A percentile compares a stretch with the other conserved stretches of the same genome.
phyloP scores from a whole-genome alignment of 2,113 vertebrate species.

The Pithys albifrons region DNA sequence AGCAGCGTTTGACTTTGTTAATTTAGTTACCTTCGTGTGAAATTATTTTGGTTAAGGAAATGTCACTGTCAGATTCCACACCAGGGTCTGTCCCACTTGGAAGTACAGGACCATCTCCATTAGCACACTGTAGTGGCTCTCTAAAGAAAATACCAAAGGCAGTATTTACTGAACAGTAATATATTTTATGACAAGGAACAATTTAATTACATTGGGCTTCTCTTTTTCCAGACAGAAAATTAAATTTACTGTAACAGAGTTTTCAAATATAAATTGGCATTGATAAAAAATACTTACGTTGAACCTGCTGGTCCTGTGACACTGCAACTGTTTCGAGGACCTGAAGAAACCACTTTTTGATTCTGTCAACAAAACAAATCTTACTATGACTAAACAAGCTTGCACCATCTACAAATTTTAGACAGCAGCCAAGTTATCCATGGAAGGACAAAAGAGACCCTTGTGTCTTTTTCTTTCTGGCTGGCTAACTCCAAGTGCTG shows the following conservation, averaged over 20 bases:
- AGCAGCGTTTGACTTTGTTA: not conserved
- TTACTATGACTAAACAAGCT: not conserved
- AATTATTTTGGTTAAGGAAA: not conserved
- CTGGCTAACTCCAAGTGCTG: not conserved
- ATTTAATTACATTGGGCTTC: not conserved
- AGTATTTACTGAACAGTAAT: not conserved
- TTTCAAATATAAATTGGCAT: not conserved
- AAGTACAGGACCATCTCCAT: not conserved
- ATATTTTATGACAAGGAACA: not conserved
- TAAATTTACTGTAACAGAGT: not conserved
- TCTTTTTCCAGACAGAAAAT: not conserved
- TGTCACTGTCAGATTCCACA: not conserved
- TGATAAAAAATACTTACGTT: slow-evolving; percentile 61
- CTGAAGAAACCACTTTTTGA: not conserved
- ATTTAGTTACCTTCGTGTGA: slow-evolving; percentile 44
- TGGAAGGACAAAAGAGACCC: not conserved
- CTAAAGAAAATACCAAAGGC: slow-evolving; percentile 35
- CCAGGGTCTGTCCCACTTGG: not conserved
- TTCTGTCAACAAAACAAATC: slow-evolving; percentile 60
- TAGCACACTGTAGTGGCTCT: not conserved
- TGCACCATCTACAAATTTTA: not conserved
- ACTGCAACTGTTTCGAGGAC: not conserved
- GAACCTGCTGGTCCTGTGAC: not conserved
- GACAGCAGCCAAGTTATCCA: not conserved
- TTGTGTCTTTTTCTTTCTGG: not conserved